These are phyloP conservation scores for Amiota communis DNA, from an alignment of 2,888 invertebrate species.

Conservation along the genomic window DNA sequence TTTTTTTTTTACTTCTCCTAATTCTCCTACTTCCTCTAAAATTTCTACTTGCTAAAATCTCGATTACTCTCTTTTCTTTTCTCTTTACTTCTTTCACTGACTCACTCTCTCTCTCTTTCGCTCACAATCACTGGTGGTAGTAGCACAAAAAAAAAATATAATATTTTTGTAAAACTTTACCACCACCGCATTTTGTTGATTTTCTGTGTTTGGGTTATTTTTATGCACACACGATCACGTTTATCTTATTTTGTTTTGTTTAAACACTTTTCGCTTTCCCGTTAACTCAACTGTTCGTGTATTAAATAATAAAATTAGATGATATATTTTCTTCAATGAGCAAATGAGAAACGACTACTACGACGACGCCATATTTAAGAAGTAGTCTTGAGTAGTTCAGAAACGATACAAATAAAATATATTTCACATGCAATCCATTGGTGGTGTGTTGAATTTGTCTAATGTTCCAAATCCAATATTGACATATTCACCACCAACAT, in stretches of 20 bases:
- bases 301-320: neutral
- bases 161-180: neutral
- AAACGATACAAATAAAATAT: too few relatives aligned
- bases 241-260: neutral
- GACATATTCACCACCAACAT: too few relatives aligned
- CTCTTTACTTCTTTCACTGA: constrained; percentile 53
- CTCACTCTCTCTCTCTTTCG: constrained; percentile 48
- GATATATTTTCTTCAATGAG: neutral
- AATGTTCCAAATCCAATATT: too few relatives aligned
- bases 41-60: constrained; percentile 28
- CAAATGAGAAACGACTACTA: neutral
- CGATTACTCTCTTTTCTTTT: constrained; percentile 35
- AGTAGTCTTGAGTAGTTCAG: neutral
- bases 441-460: too few relatives aligned
- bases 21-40: neutral
- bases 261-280: neutral
- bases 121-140: constrained; percentile 33
- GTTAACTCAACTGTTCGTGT: constrained; percentile 2
- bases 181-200: constrained; percentile 34
- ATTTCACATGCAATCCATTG: too few relatives aligned
- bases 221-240: constrained; percentile 1
- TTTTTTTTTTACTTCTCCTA: too few relatives aligned
- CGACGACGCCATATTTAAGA: constrained; percentile 13
- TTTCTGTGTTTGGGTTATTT: constrained; percentile 31
- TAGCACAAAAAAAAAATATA: constrained; percentile 1